Evolutionary conservation across 2,888 invertebrate species (phyloP).

Genomic region (Clitarchus hookeri): DNA sequence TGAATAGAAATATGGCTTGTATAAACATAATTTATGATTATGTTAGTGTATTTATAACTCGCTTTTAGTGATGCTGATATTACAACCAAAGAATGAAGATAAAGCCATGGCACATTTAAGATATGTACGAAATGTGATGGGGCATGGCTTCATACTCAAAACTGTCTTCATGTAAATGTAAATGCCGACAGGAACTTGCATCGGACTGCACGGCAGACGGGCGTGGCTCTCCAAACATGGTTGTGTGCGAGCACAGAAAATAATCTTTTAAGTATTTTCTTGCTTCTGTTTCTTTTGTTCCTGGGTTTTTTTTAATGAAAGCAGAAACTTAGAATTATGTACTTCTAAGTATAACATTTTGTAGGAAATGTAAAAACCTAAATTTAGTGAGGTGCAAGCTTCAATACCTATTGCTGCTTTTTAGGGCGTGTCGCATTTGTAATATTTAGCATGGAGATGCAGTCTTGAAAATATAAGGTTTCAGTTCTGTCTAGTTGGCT

Average conservation of each 20-base stretch:
- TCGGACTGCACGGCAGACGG: not conserved
- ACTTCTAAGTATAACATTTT: not conserved
- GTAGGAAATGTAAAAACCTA: not conserved
- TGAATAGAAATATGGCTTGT: conserved; percentile 3
- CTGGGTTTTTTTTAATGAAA: not conserved
- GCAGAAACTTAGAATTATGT: not conserved
- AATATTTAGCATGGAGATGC: not conserved
- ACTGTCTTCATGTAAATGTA: not conserved
- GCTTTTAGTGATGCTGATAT: conserved; percentile 36
- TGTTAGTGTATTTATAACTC: conserved; percentile 20
- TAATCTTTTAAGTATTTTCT: not conserved
- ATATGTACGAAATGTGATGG: not conserved
- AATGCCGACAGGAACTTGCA: not conserved
- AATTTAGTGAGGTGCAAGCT: not conserved
- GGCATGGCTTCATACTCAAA: not conserved
- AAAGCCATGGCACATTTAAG: not conserved
- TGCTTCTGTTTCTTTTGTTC: not conserved
- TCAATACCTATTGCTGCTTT: not conserved
- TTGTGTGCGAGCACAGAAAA: not conserved
- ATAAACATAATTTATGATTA: not conserved
- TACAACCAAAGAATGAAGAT: conserved; percentile 37
- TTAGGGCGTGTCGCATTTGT: not conserved
- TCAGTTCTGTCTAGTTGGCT: not conserved
- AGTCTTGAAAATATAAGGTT: too few species aligned
- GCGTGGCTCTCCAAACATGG: not conserved